Conservation (phyloP, 2,797 vertebrate genomes). For the Poecilia picta region DNA sequence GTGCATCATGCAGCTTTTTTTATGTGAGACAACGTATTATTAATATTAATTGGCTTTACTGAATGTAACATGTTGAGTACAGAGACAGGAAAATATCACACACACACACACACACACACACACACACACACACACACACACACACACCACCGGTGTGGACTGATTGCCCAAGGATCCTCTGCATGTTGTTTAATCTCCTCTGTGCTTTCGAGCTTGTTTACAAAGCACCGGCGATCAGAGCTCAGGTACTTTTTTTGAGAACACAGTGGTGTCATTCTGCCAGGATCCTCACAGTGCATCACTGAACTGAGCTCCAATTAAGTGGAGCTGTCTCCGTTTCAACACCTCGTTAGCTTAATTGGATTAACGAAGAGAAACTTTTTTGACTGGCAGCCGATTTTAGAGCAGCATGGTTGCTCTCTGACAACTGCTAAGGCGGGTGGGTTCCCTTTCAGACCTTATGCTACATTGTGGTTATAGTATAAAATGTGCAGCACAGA, state of each 20-base stretch:
- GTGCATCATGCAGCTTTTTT: not conserved
- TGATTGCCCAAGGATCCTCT: not conserved
- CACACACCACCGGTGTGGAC: not conserved
- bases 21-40: not conserved
- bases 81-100: not conserved
- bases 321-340: conserved; percentile 47
- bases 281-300: conserved; percentile 36
- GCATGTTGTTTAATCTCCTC: not conserved
- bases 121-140: not conserved
- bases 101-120: not conserved
- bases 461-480: not conserved
- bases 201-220: not conserved
- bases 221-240: not conserved
- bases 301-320: conserved; percentile 52
- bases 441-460: not conserved
- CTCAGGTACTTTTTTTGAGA: conserved; percentile 10
- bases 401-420: not conserved
- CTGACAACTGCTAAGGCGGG: not conserved
- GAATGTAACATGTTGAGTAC: too few species aligned
- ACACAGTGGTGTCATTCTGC: conserved; percentile 30
- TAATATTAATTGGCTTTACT: not conserved
- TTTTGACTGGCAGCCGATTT: conserved; percentile 45
- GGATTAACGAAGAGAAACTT: conserved; percentile 57
- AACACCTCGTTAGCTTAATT: conserved; percentile 61
- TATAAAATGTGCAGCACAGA: not conserved